Conservation (phyloP, 2,888 invertebrate species). For the Orthosia incerta region DNA sequence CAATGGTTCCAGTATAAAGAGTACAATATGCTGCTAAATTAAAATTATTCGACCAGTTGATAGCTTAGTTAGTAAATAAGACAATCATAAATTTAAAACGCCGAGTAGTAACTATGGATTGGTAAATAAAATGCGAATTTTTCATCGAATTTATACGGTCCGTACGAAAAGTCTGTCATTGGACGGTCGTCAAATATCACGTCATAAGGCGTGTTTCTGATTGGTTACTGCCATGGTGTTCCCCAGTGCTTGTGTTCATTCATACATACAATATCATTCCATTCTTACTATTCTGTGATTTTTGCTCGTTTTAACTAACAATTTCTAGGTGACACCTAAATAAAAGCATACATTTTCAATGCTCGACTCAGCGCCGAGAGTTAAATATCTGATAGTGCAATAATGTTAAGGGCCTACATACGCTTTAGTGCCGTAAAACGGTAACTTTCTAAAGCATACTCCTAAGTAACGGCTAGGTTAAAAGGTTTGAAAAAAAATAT, state of each 20-base stretch:
- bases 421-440: too few relatives aligned
- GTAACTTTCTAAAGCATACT: too few relatives aligned
- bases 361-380: too few relatives aligned
- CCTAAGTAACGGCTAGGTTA: too few relatives aligned
- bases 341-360: too few relatives aligned
- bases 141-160: not conserved
- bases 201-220: conserved; percentile 1
- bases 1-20: conserved; percentile 31
- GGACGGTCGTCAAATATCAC: not conserved
- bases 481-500: too few relatives aligned
- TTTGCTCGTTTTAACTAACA: too few relatives aligned
- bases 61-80: conserved; percentile 20
- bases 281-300: conserved; percentile 24
- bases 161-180: not conserved
- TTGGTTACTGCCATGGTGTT: not conserved
- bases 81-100: conserved; percentile 3
- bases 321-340: too few relatives aligned
- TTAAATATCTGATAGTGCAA: too few relatives aligned
- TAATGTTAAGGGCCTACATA: too few relatives aligned
- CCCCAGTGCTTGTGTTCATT: not conserved
- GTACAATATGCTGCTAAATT: conserved; percentile 27
- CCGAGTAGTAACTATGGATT: conserved; percentile 6
- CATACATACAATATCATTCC: not conserved
- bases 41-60: conserved; percentile 2
- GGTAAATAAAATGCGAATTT: not conserved